Evolutionary conservation across 2,888 invertebrate species (phyloP).

Genomic region (Rhagonycha fulva): DNA sequence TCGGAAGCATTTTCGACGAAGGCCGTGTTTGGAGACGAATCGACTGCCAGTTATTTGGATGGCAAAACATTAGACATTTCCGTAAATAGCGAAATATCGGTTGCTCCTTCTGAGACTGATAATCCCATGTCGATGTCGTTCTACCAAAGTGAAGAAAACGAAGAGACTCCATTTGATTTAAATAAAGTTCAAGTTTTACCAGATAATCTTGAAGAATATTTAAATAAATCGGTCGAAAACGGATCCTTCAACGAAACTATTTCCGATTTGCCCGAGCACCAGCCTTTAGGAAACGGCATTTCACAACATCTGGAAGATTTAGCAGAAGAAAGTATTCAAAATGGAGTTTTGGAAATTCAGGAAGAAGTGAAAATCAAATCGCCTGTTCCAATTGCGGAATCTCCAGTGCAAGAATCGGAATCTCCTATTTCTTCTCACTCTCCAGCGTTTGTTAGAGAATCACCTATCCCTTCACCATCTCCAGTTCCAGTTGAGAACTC

Average conservation of each 20-base stretch:
- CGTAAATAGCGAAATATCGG: constrained; percentile 6
- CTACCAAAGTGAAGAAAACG: constrained; percentile 64
- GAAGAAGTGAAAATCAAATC: no score
- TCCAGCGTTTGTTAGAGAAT: not conserved
- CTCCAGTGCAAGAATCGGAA: not conserved
- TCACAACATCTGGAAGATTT: not conserved
- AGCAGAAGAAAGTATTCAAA: not conserved
- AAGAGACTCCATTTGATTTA: constrained; percentile 59
- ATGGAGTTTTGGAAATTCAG: not conserved
- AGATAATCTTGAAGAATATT: constrained; percentile 51
- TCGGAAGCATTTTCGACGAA: constrained; percentile 58
- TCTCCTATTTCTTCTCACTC: not conserved
- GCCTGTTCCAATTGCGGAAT: not conserved
- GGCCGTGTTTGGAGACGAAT: constrained; percentile 59
- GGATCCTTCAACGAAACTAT: constrained; percentile 39
- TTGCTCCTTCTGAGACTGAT: constrained; percentile 54
- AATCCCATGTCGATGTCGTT: constrained; percentile 71
- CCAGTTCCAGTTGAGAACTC: not conserved
- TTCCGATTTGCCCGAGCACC: constrained; percentile 45
- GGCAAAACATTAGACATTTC: constrained; percentile 27
- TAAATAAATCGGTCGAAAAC: constrained; percentile 35
- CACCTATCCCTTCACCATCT: not conserved
- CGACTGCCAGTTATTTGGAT: constrained; percentile 48
- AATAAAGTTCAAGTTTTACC: constrained; percentile 64
- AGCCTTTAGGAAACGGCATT: constrained; percentile 30